Percentiles rank a stretch among this genome's conserved stretches.
Evolutionary conservation across 2,888 invertebrate species (phyloP).

Genomic region (Sarcophaga caerulescens): DNA sequence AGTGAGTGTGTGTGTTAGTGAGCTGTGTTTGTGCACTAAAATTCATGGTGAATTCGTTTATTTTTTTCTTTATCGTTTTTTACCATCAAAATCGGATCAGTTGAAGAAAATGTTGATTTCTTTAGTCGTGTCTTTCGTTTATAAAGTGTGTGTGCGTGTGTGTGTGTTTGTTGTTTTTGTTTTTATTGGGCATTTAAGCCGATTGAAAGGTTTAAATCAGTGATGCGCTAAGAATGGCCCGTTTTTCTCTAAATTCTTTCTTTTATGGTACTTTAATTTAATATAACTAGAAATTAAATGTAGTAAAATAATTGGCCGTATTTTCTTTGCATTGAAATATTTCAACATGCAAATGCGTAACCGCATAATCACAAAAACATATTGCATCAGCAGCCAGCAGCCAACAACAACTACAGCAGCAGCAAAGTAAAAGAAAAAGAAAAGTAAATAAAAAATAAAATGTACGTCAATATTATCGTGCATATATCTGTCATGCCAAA

Average conservation of each 20-base stretch:
- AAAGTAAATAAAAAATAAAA: not conserved
- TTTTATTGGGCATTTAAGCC: constrained; percentile 73
- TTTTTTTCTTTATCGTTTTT: constrained; percentile 1
- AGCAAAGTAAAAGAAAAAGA: not conserved
- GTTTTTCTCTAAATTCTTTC: not conserved
- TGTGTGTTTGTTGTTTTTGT: constrained; percentile 73
- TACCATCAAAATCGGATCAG: not conserved
- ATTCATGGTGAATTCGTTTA: not conserved
- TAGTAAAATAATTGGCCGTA: not conserved
- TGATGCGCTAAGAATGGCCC: not conserved
- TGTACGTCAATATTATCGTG: not conserved
- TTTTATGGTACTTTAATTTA: not conserved
- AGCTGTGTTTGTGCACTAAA: not conserved
- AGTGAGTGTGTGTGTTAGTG: not conserved
- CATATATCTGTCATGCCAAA: constrained; percentile 3
- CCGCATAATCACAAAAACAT: not conserved
- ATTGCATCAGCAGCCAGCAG: constrained; percentile 7
- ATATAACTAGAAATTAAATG: not conserved
- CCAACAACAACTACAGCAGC: not conserved
- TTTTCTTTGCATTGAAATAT: not conserved
- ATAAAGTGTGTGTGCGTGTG: constrained; percentile 69
- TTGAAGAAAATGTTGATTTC: constrained; percentile 32
- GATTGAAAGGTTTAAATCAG: constrained; percentile 48
- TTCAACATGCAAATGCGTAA: not conserved
- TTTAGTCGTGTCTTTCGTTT: constrained; percentile 71